Base-by-base conservation (phyloP, 2,888 invertebrate species). In the Drosophila acutilabella region DNA sequence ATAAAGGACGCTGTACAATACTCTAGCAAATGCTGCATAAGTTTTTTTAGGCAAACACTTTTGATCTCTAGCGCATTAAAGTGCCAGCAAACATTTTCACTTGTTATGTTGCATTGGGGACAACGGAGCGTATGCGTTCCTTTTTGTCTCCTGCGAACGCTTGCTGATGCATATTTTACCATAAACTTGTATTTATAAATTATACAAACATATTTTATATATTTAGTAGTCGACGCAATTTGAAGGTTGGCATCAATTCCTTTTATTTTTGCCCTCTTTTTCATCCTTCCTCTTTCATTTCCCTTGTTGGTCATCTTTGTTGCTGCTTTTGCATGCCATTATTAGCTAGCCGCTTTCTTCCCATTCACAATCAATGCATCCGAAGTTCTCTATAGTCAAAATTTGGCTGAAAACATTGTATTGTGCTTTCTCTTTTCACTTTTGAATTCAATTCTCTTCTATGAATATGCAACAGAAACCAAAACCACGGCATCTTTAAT, bases 1-100 rank as follows among this genome's bases (percentile, higher is more conserved):
- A 91, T 88, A 92, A 92, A 92, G 92, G 92, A 90, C 92, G 92
- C 87, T 92, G 92, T 90, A 92, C 92, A 91, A 92, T 92, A 91
- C 92, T 92, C 83, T 92, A 92, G 92, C 92, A 91, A 91, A 90
- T 90, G 91, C 91, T 91, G 89, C 91, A 91, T 90, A 91, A 90
- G 90, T 89, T 91, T 89, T 90, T 91, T 80, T 36, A 36, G 91
- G 80, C 81, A 87, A 84, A 77, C 80, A 76, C 79, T 80, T 80
- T 78, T 85, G 78, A 74, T 78, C 74, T 60, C 79, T 41, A 62
- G 51, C 80, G 38, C 47, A 47, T 16, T 57, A 69, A 65, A 71
- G 26, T 62, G 62, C 66, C 66, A 45, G 66, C 72, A 30, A 59
- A 51, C 41, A 54, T 52, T 48, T 57, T 62, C 44, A 36, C 54